Conservation (phyloP, 2,888 invertebrate species). For the Ectropis crepuscularia region DNA sequence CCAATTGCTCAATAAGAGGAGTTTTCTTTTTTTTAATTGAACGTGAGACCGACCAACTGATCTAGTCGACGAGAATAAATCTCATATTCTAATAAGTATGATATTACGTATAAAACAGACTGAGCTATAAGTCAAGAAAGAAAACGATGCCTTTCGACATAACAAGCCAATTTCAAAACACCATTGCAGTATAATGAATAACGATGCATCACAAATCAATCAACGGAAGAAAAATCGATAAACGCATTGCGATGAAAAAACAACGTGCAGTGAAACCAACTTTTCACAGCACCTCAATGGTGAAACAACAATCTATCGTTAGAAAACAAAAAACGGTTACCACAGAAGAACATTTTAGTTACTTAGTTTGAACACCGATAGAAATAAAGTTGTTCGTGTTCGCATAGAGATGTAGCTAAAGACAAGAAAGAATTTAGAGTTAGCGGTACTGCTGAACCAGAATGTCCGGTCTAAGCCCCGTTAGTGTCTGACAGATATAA, state of each 20-base stretch:
- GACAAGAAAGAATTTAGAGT: conserved; percentile 59
- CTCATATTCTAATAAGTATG: no score
- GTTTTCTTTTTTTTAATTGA: no score
- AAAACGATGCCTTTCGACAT: conserved; percentile 3
- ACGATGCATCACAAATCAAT: conserved; percentile 21
- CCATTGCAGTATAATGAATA: conserved; percentile 15
- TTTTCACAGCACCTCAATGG: not conserved
- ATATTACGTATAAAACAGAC: no score
- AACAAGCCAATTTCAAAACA: conserved; percentile 25
- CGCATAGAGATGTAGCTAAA: conserved; percentile 26
- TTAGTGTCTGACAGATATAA: conserved; percentile 71
- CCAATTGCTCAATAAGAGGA: no score
- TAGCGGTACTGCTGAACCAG: conserved; percentile 78
- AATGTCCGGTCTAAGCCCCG: conserved; percentile 74
- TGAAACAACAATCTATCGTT: not conserved
- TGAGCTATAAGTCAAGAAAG: no score
- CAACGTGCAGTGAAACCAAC: conserved; percentile 6
- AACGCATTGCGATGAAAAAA: conserved; percentile 28
- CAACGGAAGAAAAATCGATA: conserved; percentile 17
- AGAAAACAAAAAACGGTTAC: not conserved
- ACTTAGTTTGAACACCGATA: not conserved
- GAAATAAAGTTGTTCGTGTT: not conserved
- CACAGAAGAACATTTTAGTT: not conserved
- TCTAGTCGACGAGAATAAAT: no score
- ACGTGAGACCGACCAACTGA: no score